Percentiles rank a stretch among this genome's conserved stretches.
Evolutionary conservation across 1,140 invertebrate species (phyloP).

Genomic region (Scylla paramamosain): DNA sequence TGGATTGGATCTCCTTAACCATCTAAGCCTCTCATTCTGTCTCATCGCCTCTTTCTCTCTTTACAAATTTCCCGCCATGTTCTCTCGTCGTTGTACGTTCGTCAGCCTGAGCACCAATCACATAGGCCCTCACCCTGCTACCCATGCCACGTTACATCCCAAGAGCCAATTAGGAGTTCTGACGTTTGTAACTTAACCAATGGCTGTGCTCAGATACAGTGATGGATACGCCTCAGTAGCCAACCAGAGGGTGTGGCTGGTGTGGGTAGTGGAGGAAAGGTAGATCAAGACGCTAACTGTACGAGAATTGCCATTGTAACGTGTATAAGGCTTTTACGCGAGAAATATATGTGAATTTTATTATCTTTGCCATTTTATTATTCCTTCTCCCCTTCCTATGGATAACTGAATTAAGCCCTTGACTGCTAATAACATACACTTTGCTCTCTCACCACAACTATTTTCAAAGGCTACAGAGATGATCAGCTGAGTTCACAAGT

Average conservation of each 20-base stretch:
- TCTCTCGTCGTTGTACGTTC: slow-evolving; percentile 73
- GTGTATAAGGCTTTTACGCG: slow-evolving; percentile 76
- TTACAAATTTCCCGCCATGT: slow-evolving; percentile 69
- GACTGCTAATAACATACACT: too few species aligned
- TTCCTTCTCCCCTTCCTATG: too few species aligned
- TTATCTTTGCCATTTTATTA: slow-evolving; percentile 43
- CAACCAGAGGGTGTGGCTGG: slow-evolving; percentile 43
- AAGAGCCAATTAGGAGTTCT: slow-evolving; percentile 60
- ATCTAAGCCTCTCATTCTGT: slow-evolving; percentile 35
- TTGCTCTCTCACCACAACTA: too few species aligned
- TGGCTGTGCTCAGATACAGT: neutral
- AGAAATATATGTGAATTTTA: slow-evolving; percentile 77
- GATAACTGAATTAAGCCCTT: too few species aligned
- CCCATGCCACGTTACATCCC: slow-evolving; percentile 66
- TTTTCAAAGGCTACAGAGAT: too few species aligned
- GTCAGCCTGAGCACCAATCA: slow-evolving; percentile 71
- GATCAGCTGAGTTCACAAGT: too few species aligned
- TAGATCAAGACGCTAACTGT: slow-evolving; percentile 60
- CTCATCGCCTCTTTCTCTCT: slow-evolving; percentile 37
- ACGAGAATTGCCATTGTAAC: slow-evolving; percentile 72
- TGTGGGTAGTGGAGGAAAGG: neutral
- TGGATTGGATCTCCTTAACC: slow-evolving; percentile 55
- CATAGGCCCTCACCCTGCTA: slow-evolving; percentile 51
- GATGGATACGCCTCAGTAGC: neutral
- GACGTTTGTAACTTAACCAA: neutral